phyloP scores from a whole-genome alignment of 2,888 invertebrate species.

The Mesorhabditis spiculigera region DNA sequence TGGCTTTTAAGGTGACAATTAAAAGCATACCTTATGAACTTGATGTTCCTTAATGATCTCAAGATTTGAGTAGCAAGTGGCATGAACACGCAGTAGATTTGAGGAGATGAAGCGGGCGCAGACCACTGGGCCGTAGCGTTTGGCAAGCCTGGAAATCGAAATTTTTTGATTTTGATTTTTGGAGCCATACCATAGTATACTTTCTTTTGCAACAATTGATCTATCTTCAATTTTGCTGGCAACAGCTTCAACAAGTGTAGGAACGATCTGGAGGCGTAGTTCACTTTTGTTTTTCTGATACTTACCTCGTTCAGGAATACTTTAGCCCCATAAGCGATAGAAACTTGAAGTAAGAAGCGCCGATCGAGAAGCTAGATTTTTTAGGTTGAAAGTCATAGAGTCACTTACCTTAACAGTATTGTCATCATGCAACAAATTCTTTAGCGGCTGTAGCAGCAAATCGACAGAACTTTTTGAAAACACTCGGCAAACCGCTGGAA shows the following conservation, averaged over 20 bases:
- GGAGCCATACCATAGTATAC: conserved; percentile 36
- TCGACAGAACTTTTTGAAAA: conserved; percentile 24
- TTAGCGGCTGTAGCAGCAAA: conserved; percentile 29
- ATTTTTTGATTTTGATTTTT: background rate
- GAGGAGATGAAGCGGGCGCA: conserved; percentile 81
- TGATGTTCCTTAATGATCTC: conserved; percentile 12
- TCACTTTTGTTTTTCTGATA: background rate
- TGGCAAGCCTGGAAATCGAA: conserved; percentile 78
- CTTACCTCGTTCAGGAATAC: conserved; percentile 32
- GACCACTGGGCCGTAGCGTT: conserved; percentile 86
- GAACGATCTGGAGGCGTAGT: conserved; percentile 35
- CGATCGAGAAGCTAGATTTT: conserved; percentile 46
- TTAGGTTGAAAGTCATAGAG: background rate
- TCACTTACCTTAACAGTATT: conserved; percentile 32
- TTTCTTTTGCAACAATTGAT: conserved; percentile 46
- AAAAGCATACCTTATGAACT: conserved; percentile 9
- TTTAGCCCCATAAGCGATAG: conserved; percentile 43
- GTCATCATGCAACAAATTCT: conserved; percentile 32
- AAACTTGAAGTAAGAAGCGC: conserved; percentile 47
- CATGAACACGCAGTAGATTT: conserved; percentile 80
- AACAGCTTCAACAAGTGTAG: conserved; percentile 46
- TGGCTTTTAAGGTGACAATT: background rate
- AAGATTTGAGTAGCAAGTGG: conserved; percentile 80
- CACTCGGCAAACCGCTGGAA: conserved; percentile 30
- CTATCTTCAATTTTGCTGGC: conserved; percentile 30